Evolutionary conservation across 2,797 vertebrate genomes (phyloP).

Genomic region (Cottoperca gobio): DNA sequence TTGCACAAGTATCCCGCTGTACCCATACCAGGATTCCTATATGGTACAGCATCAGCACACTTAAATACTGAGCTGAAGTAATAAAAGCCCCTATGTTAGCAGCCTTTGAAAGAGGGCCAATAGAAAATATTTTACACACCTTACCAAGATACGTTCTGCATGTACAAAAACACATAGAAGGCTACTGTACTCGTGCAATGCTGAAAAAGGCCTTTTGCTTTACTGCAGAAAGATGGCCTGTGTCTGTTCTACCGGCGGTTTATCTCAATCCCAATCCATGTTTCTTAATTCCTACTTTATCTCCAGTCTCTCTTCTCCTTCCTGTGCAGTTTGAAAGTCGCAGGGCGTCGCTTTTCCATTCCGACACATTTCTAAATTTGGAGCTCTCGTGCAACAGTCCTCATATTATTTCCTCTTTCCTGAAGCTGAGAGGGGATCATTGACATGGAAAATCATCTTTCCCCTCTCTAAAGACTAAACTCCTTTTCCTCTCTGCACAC

Average conservation of each 20-base stretch:
- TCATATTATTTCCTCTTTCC: conserved; percentile 63
- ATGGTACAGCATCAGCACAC: conserved; percentile 23
- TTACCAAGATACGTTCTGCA: conserved; percentile 16
- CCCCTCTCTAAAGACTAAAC: conserved; percentile 42
- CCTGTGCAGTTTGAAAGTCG: conserved; percentile 36
- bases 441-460: conserved; percentile 68
- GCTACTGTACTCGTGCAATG: conserved; percentile 25
- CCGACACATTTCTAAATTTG: conserved; percentile 57
- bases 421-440: conserved; percentile 51
- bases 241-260: background rate
- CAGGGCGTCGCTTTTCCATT: conserved; percentile 43
- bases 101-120: conserved; percentile 45
- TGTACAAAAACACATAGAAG: conserved; percentile 32
- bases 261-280: background rate
- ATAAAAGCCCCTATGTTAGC: conserved; percentile 46
- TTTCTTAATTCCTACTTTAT: background rate
- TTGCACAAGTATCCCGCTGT: conserved; percentile 39
- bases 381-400: conserved; percentile 55
- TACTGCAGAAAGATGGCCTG: conserved; percentile 2
- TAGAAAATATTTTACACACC: conserved; percentile 41
- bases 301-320: conserved; percentile 7
- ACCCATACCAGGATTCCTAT: conserved; percentile 31
- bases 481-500: conserved; percentile 33
- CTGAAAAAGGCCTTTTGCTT: background rate
- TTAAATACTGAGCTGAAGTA: conserved; percentile 24